Conservation (phyloP, 2,113 vertebrate species). For the Plecotus auritus region DNA sequence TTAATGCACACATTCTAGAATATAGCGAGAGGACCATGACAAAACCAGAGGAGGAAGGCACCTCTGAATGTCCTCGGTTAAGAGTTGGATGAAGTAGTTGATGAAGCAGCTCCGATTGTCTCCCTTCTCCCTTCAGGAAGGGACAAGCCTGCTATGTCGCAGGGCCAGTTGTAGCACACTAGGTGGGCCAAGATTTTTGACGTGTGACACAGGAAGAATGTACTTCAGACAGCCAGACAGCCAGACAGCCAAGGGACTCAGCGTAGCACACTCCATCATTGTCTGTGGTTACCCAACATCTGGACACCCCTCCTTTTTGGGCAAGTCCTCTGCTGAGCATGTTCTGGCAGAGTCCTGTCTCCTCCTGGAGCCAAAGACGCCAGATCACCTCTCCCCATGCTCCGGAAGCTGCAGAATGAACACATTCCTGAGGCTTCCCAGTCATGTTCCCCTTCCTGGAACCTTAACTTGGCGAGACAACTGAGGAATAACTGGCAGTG, state of each 20-base stretch:
- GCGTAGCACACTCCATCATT: accelerated
- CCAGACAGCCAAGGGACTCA: not conserved
- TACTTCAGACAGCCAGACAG: not conserved
- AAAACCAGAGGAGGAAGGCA: not conserved
- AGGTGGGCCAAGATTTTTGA: accelerated
- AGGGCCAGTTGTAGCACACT: no score
- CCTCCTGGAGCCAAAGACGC: not conserved
- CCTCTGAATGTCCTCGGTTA: accelerated
- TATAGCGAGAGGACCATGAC: not conserved
- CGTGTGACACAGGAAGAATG: accelerated
- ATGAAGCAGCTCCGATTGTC: accelerated
- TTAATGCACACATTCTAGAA: not conserved
- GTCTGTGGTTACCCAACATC: not conserved
- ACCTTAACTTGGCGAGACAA: not conserved
- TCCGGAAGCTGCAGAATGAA: not conserved
- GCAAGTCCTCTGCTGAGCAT: not conserved
- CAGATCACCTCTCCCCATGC: not conserved
- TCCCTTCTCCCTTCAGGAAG: not conserved
- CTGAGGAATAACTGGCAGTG: not conserved
- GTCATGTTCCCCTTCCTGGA: not conserved
- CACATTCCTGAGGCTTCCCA: not conserved
- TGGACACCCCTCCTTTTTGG: not conserved
- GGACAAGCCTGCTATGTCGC: accelerated
- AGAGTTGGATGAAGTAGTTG: not conserved
- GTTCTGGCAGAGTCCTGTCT: not conserved